Evolutionary conservation across 2,113 vertebrate genomes (phyloP), one percentile per base, ranked within the genome.

Genomic region (Ivindomyrus marchei): DNA sequence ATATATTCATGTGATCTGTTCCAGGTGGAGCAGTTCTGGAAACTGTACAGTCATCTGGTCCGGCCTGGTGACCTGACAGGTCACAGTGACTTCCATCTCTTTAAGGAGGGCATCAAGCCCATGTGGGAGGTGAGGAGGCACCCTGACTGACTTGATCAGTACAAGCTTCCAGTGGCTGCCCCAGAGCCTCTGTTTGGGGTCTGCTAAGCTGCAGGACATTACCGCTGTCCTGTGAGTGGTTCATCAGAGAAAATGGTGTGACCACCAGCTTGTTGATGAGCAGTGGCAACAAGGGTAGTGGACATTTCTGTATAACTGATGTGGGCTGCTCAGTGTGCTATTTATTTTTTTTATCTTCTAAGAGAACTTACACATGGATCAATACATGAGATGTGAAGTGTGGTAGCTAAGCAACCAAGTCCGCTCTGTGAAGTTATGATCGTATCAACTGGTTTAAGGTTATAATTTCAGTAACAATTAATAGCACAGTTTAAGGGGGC

Each of bases 11-110:
- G 17, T 87, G 36, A 21, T 88, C 52, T 50, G 31, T 24, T 62
- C 13, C 90, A 96, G 96, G 96, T 96, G 91, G 95, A 96, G 90
- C 96, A 96, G 94, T 96, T 96, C 92, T 96, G 96, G 96, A 95
- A 93, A 91, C 92, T 96, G 13, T 96, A 96, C 92, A 95, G 95
- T 89, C 96, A 96, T 47, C 89, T 96, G 90, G 92, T 96, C 0
- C 89, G 95, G 49, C 96, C 95, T 2, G 96, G 95, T 87, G 95
- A 96, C 46, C 92, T 96, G 56, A 94, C 94, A 0, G 96, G 95
- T 49, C 95, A 96, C 92, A 95, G 94, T 1, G 96, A 96, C 92
- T 96, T 96, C 77, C 95, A 96, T 89, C 93, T 96, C 47, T 96
- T 96, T 89, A 96, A 95, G 49, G 94, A 94, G 36, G 94, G 94